Base-by-base conservation (phyloP, 2,888 invertebrate species). In the Chrysopilus asiliformis region DNA sequence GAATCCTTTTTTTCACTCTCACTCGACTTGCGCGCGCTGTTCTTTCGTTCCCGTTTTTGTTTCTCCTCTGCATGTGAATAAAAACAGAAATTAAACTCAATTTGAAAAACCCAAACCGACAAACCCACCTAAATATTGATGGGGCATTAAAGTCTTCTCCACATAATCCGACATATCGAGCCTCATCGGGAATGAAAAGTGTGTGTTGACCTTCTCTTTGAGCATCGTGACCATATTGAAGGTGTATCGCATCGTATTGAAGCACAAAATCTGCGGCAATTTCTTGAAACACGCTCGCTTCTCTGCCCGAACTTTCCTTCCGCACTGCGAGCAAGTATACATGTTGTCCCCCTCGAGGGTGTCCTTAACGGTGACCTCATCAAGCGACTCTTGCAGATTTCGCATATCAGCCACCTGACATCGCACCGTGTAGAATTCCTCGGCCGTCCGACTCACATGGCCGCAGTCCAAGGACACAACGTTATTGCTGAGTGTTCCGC, bases 191-290 rank as follows among this genome's bases (percentile, higher is more conserved):
- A 94, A 94, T 10, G 91, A 93, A 60, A 94, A 94, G 55, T 93
- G 91, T 0, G 94, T 94, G 64, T 94, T 94, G 2, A 94, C 93
- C 58, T 94, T 94, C 58, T 94, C 94, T 55, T 93, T 93, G 41
- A 89, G 70, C 93, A 94, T 93, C 0, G 94, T 94, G 20, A 91
- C 72, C 91, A 94, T 93, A 62, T 94, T 94, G 65, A 94, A 94
- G 0, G 91, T 90, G 53, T 94, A 94, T 18, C 94, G 73, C 93
- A 94, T 91, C 0, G 93, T 94, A 62, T 94, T 94, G 61, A 94
- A 93, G 57, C 93, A 93, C 16, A 94, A 66, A 43, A 94, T 91
- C 45, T 84, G 81, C 0, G 94, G 94, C 17, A 94, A 68, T 53
- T 86, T 87, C 59, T 90, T 91, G 60, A 94, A 91, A 58, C 93